phyloP scores from a whole-genome alignment of 2,888 invertebrate genomes.

The Antheraea yamamai region DNA sequence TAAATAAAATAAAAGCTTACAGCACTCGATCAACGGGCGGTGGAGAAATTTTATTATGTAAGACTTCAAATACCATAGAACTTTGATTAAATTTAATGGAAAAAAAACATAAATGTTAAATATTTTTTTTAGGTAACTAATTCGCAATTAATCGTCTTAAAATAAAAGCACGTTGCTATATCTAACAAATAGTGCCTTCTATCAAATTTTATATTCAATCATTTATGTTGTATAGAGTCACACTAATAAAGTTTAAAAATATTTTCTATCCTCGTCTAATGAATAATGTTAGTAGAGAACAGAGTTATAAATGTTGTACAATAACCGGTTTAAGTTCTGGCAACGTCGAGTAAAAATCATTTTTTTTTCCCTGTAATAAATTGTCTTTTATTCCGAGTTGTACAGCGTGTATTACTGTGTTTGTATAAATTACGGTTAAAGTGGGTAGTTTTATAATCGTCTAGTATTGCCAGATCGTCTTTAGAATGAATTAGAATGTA shows the following conservation, averaged over 20 bases:
- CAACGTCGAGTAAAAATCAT: no score
- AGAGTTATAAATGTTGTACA: background rate
- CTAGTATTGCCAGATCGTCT: background rate
- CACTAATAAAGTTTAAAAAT: background rate
- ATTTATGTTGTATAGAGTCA: background rate
- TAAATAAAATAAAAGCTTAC: background rate
- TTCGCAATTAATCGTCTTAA: background rate
- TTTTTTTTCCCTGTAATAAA: background rate
- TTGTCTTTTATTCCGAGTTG: background rate
- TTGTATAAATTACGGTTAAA: background rate
- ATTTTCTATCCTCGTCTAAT: background rate
- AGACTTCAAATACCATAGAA: background rate
- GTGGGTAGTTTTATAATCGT: background rate
- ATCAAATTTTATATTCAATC: background rate
- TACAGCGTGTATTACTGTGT: background rate
- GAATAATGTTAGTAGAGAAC: background rate
- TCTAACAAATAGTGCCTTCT: slow-evolving; percentile 2
- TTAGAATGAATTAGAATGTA: background rate
- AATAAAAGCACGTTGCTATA: background rate
- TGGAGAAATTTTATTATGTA: background rate
- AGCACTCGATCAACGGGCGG: background rate
- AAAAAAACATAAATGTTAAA: background rate
- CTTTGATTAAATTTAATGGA: background rate
- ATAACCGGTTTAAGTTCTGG: background rate
- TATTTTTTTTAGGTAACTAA: background rate